phyloP scores from a whole-genome alignment of 2,888 invertebrate genomes.

The Bhutanitis thaidina region DNA sequence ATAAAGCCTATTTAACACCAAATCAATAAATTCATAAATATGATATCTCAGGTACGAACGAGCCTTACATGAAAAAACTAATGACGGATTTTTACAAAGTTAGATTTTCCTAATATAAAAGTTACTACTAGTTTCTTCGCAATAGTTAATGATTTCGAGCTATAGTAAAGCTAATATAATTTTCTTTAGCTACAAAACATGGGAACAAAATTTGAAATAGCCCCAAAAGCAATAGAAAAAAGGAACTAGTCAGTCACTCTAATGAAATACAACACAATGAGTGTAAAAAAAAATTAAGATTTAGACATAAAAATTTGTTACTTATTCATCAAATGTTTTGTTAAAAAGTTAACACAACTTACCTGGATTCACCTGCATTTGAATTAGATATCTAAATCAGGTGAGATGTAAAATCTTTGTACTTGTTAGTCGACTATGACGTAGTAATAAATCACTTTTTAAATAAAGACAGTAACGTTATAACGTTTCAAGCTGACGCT shows the following conservation, averaged over 20 bases:
- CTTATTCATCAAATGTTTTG: too few relatives aligned
- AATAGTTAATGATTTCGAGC: not conserved
- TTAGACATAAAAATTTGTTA: too few relatives aligned
- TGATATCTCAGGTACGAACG: constrained; percentile 16
- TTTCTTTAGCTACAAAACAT: not conserved
- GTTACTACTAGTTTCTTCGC: not conserved
- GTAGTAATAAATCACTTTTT: too few relatives aligned
- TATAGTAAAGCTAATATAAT: not conserved
- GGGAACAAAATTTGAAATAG: constrained; percentile 5
- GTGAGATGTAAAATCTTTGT: too few relatives aligned
- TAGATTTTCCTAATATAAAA: not conserved
- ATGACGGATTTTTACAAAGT: not conserved
- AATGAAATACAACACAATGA: too few relatives aligned
- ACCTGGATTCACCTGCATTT: too few relatives aligned
- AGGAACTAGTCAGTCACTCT: too few relatives aligned
- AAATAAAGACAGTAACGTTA: too few relatives aligned
- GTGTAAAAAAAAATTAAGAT: too few relatives aligned
- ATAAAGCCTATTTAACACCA: not conserved
- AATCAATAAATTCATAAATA: constrained; percentile 3
- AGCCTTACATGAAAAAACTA: constrained; percentile 13
- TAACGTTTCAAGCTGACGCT: too few relatives aligned
- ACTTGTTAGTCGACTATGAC: constrained; percentile 25
- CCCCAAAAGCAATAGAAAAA: not conserved
- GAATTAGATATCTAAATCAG: too few relatives aligned
- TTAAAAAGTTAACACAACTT: too few relatives aligned